Conservation (phyloP, 1,140 invertebrate species). For the Periplaneta americana region DNA sequence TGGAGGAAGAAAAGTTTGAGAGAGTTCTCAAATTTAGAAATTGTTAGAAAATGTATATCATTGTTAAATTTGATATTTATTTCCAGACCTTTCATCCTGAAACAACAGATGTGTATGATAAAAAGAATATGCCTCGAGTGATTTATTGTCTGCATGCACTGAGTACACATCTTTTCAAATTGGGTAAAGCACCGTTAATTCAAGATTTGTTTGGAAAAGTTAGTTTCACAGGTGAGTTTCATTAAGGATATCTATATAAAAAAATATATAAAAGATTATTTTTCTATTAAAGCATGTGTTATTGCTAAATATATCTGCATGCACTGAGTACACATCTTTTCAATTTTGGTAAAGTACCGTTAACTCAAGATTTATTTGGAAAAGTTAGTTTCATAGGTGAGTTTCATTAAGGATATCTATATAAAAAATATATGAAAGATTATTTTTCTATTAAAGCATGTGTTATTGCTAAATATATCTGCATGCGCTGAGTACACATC, state of each 20-base stretch:
- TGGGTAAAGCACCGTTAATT: constrained; percentile 70
- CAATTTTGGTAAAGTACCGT: constrained; percentile 64
- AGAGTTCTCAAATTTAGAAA: too few species aligned
- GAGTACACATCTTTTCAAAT: constrained; percentile 64
- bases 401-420: constrained; percentile 12
- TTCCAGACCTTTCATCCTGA: constrained; percentile 79
- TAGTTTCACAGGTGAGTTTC: constrained; percentile 60
- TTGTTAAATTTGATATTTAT: background rate
- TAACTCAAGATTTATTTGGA: constrained; percentile 74
- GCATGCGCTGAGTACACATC: constrained; percentile 70
- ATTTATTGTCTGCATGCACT: constrained; percentile 81
- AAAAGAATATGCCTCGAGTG: constrained; percentile 76
- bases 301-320: too few species aligned
- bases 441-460: too few species aligned
- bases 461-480: too few species aligned
- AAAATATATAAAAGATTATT: too few species aligned
- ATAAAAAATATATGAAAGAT: too few species aligned
- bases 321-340: constrained; percentile 70
- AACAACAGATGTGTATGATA: constrained; percentile 82
- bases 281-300: too few species aligned
- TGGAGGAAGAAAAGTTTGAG: too few species aligned
- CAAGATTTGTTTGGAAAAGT: constrained; percentile 75
- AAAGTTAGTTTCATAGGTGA: constrained; percentile 73
- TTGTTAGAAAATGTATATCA: too few species aligned
- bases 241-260: background rate